phyloP scores from a whole-genome alignment of 2,888 invertebrate species.

The Ischnus inquisitorius region DNA sequence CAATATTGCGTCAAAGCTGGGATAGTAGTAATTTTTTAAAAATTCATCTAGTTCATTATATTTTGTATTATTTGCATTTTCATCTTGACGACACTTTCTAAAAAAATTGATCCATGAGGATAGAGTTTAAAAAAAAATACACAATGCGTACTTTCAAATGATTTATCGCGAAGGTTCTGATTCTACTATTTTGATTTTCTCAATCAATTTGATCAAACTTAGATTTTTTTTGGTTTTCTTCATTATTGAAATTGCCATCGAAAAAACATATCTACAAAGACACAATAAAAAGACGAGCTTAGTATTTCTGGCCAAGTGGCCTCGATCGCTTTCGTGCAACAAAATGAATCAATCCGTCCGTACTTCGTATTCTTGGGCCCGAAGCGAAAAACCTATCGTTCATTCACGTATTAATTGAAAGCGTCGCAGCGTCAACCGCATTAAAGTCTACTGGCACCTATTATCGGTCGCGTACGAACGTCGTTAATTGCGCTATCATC shows the following conservation, averaged over 20 bases:
- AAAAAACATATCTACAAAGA: background rate
- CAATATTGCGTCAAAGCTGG: no score
- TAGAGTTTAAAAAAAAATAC: conserved; percentile 2
- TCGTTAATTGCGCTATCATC: background rate
- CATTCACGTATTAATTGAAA: background rate
- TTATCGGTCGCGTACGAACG: background rate
- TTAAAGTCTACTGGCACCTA: background rate
- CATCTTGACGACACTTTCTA: no score
- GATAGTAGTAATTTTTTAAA: no score
- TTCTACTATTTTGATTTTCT: background rate
- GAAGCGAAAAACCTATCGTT: background rate
- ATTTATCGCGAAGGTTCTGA: background rate
- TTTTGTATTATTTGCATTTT: no score
- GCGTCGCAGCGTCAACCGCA: background rate
- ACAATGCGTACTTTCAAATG: background rate
- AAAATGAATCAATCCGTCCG: background rate
- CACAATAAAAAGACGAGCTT: background rate
- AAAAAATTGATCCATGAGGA: no score
- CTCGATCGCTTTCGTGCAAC: background rate
- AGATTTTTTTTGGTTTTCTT: background rate
- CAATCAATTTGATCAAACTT: no score
- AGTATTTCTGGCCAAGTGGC: background rate
- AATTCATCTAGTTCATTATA: no score
- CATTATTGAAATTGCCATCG: background rate
- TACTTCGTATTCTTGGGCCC: background rate